phyloP scores from a whole-genome alignment of 2,888 invertebrate species.

The Dryomyza anilis region DNA sequence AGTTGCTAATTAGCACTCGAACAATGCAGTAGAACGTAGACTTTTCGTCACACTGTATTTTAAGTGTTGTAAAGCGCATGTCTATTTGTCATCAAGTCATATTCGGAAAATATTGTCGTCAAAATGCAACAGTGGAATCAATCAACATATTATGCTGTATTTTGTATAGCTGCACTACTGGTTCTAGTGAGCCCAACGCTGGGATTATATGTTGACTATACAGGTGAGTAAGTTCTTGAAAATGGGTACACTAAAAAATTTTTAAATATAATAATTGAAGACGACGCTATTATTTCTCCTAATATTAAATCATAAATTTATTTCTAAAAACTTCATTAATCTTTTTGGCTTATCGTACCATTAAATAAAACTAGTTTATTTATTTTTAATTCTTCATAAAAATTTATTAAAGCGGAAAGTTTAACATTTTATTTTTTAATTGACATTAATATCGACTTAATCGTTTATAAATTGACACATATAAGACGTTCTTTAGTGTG shows the following conservation, averaged over 20 bases:
- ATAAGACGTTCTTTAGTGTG: too few relatives aligned
- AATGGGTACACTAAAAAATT: not conserved
- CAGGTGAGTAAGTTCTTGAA: slow-evolving; percentile 40
- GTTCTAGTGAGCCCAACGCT: not conserved
- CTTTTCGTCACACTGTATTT: not conserved
- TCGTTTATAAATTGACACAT: too few relatives aligned
- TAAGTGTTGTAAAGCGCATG: not conserved
- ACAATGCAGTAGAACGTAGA: slow-evolving; percentile 18
- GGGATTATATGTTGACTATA: slow-evolving; percentile 43
- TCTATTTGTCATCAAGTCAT: not conserved
- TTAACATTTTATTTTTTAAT: too few relatives aligned
- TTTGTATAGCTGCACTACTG: not conserved
- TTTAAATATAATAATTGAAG: not conserved
- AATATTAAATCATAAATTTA: too few relatives aligned
- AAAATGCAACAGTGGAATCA: not conserved
- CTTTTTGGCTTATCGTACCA: too few relatives aligned
- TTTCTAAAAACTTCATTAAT: too few relatives aligned
- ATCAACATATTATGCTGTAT: not conserved
- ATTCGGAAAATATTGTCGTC: not conserved
- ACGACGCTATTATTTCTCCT: too few relatives aligned
- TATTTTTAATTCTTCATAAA: too few relatives aligned
- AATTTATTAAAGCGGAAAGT: too few relatives aligned
- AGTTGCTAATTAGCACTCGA: slow-evolving; percentile 22
- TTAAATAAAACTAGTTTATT: too few relatives aligned
- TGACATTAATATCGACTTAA: too few relatives aligned